Evolutionary conservation across 2,888 invertebrate genomes (phyloP).

Genomic region (Apodemia hepburni): DNA sequence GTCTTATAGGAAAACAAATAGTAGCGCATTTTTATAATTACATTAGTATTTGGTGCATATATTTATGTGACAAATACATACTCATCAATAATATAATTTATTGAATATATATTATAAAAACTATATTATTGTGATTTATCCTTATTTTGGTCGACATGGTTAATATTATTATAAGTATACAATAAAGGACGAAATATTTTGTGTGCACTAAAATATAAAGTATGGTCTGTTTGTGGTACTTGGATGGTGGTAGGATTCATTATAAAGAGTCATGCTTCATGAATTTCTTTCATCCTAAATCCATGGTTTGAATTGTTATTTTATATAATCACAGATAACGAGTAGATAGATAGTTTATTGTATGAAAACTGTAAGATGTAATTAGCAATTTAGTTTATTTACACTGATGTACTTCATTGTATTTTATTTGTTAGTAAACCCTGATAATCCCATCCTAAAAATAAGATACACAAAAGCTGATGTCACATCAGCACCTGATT

Average conservation of each 20-base stretch:
- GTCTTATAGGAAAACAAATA: neutral
- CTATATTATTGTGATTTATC: constrained; percentile 9
- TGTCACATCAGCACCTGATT: too few species aligned
- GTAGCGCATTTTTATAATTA: neutral
- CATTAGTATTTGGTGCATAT: neutral
- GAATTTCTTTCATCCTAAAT: neutral
- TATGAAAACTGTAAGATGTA: neutral
- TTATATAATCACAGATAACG: neutral
- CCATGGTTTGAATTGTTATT: constrained; percentile 2
- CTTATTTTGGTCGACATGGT: constrained; percentile 2
- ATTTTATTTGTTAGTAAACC: neutral
- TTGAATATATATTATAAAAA: constrained; percentile 8
- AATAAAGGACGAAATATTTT: neutral
- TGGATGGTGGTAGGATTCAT: constrained; percentile 10
- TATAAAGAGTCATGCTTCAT: constrained; percentile 4
- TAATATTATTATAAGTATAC: constrained; percentile 1
- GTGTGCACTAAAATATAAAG: constrained; percentile 13
- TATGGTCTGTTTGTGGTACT: constrained; percentile 10
- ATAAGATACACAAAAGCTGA: neutral
- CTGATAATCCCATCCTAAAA: neutral
- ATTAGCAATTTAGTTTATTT: neutral
- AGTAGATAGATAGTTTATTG: neutral
- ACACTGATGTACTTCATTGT: neutral
- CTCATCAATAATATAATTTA: constrained; percentile 12
- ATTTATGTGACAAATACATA: neutral